Evolutionary conservation across 2,888 invertebrate genomes (phyloP).

Genomic region (Monoplex corrugatus): DNA sequence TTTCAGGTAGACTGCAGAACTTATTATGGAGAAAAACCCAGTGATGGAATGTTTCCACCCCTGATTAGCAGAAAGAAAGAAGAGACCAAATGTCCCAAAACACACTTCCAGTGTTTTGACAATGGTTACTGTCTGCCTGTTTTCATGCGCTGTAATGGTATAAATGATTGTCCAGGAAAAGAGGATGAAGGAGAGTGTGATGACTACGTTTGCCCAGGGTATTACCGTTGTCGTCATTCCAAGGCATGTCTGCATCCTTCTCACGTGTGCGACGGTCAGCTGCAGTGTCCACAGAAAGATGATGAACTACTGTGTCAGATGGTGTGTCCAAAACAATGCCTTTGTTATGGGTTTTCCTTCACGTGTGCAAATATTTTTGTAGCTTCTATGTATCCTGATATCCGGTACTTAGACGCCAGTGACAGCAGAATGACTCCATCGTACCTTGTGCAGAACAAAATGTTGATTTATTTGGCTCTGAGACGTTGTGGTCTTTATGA

Average conservation of each 20-base stretch:
- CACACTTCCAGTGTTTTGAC: neutral
- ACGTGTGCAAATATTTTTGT: neutral
- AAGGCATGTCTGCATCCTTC: neutral
- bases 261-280: slow-evolving; percentile 18
- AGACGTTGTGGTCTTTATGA: neutral
- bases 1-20: too few species aligned
- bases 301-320: slow-evolving; percentile 23
- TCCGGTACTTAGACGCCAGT: neutral
- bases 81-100: too few species aligned
- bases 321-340: slow-evolving; percentile 1
- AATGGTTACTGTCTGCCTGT: slow-evolving; percentile 28
- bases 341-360: slow-evolving; percentile 7
- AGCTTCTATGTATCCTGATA: neutral
- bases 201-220: neutral
- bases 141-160: slow-evolving; percentile 24
- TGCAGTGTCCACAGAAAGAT: slow-evolving; percentile 10
- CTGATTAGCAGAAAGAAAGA: too few species aligned
- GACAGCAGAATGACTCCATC: neutral
- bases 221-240: slow-evolving; percentile 21
- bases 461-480: neutral
- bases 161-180: neutral
- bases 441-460: neutral
- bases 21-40: too few species aligned
- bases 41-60: too few species aligned
- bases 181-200: slow-evolving; percentile 4